Conservation (phyloP, 1,140 invertebrate species). For the Pygmarrhopalites habei region DNA sequence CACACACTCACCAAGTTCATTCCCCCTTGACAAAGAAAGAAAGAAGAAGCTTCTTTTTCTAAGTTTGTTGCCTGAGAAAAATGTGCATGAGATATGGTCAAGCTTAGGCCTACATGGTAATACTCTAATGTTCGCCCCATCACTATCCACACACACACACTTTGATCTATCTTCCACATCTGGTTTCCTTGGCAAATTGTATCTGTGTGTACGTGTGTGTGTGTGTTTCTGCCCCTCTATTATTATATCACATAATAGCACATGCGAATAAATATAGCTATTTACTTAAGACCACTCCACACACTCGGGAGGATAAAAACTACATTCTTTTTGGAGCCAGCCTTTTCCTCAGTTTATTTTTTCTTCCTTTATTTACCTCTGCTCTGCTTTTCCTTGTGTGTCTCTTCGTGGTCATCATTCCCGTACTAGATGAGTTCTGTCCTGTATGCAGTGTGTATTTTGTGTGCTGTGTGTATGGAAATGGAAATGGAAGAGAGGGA, state of each 20-base stretch:
- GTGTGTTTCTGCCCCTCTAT: background rate
- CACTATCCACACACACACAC: no score
- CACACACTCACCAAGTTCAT: background rate
- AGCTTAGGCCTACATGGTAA: background rate
- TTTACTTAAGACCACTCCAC: conserved; percentile 1
- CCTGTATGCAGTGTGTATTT: no score
- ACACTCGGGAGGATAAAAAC: no score
- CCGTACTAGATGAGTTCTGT: no score
- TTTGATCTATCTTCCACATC: conserved; percentile 5
- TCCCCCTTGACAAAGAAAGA: background rate
- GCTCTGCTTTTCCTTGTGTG: no score
- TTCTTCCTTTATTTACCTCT: no score
- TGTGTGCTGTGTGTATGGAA: no score
- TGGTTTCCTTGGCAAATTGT: conserved; percentile 9
- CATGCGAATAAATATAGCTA: conserved; percentile 7
- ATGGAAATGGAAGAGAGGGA: no score
- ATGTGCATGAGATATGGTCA: conserved; percentile 6
- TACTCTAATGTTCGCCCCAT: no score
- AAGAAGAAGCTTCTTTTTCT: background rate
- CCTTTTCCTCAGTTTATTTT: no score
- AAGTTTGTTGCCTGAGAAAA: conserved; percentile 2
- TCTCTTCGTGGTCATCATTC: no score
- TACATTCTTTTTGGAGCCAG: no score
- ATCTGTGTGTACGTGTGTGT: background rate
- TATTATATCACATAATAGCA: background rate